Conservation (phyloP, 2,888 invertebrate species). For the Ethmia dodecea region DNA sequence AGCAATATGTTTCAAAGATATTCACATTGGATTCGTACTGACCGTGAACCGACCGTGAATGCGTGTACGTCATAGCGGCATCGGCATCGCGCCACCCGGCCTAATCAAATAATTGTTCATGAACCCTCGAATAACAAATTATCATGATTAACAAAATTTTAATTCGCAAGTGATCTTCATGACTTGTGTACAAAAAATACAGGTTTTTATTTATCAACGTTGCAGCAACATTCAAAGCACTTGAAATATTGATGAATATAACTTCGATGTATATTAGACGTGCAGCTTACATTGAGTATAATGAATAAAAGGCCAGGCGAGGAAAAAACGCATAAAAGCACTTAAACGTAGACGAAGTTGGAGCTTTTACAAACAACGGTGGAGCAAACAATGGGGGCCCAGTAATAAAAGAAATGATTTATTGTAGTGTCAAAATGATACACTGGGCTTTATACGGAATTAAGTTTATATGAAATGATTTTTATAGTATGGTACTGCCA, state of each 20-base stretch:
- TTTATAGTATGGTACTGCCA: neutral
- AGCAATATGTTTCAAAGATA: too few relatives aligned
- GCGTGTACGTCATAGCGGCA: conserved; percentile 1
- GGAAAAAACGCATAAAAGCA: conserved; percentile 27
- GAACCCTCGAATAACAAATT: too few relatives aligned
- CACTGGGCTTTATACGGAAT: conserved; percentile 29
- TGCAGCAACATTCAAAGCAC: too few relatives aligned
- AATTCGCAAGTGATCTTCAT: too few relatives aligned
- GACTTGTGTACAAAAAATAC: too few relatives aligned
- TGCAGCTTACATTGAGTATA: neutral
- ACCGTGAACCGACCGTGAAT: conserved; percentile 26
- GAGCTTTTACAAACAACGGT: conserved; percentile 45
- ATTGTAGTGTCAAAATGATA: conserved; percentile 50
- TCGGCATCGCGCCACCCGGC: conserved; percentile 25
- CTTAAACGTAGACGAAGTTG: conserved; percentile 29
- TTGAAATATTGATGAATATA: too few relatives aligned
- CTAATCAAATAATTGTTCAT: too few relatives aligned
- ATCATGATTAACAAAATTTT: too few relatives aligned
- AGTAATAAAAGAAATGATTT: conserved; percentile 64
- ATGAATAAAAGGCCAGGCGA: neutral
- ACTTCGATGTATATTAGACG: too few relatives aligned
- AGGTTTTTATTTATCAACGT: too few relatives aligned
- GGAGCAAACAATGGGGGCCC: conserved; percentile 45
- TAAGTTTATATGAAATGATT: conserved; percentile 5
- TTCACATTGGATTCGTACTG: too few relatives aligned